Evolutionary conservation across 2,113 vertebrate species (phyloP), one percentile per base, ranked within the genome.

Genomic region (Plestiodon gilberti): DNA sequence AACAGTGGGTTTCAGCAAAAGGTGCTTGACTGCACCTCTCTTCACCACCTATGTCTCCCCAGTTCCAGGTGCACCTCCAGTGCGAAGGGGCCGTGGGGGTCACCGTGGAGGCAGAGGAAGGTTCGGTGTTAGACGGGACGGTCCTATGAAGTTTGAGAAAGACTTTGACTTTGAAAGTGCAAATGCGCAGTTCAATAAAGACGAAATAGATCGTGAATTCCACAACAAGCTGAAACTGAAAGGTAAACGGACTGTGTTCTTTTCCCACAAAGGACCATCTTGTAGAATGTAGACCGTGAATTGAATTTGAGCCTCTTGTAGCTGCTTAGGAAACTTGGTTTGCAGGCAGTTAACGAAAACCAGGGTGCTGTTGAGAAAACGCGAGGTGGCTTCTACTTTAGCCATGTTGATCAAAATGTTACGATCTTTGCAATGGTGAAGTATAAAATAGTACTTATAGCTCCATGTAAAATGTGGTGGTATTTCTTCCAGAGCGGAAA

Each of bases 121-220:
- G 81, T 97, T 98, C 81, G 97, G 97, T 6, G 95, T 98, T 79
- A 96, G 98, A 57, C 92, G 98, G 87, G 99, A 99, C 86, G 98
- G 98, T 40, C 97, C 98, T 14, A 98, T 99, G 98, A 99, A 99
- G 95, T 99, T 99, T 94, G 99, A 99, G 89, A 98, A 99, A 93
- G 99, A 99, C 94, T 99, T 99, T 87, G 99, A 99, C 96, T 99
- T 99, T 88, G 99, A 99, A 96, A 99, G 97, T 85, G 98, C 99
- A 86, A 99, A 99, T 62, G 99, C 99, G 1, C 99, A 99, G 74
- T 99, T 99, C 94, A 99, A 99, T 95, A 99, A 99, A 93, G 99
- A 99, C 52, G 99, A 99, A 92, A 99, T 99, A 7, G 98, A 99
- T 95, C 98, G 98, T 88, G 99, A 99, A 93, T 98, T 99, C 87